Percentiles rank a stretch among this genome's conserved stretches.
These are phyloP conservation scores for Trichacis sp. DNA, from an alignment of 2,888 invertebrate genomes.

Conservation along the genomic window DNA sequence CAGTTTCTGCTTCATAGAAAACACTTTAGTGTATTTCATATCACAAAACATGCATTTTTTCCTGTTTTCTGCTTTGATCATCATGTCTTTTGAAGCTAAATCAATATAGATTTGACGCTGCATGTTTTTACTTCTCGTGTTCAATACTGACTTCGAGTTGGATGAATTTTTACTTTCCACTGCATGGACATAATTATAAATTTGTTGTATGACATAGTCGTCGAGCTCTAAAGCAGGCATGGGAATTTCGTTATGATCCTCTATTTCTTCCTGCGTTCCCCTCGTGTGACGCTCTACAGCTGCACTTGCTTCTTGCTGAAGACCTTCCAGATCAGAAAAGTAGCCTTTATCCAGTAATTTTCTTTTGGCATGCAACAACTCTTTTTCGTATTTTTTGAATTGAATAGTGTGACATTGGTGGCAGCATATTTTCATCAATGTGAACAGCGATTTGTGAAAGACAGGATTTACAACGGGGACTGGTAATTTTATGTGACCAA, in stretches of 20 bases:
- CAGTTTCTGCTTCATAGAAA: not conserved
- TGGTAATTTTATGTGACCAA: slow-evolving; percentile 93
- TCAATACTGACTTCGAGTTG: slow-evolving; percentile 49
- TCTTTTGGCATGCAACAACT: slow-evolving; percentile 77
- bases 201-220: slow-evolving; percentile 68
- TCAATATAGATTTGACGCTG: slow-evolving; percentile 70
- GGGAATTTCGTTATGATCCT: slow-evolving; percentile 25
- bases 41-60: not conserved
- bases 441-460: slow-evolving; percentile 81
- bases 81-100: slow-evolving; percentile 67
- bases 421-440: slow-evolving; percentile 78
- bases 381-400: slow-evolving; percentile 73
- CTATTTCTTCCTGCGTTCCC: slow-evolving; percentile 54
- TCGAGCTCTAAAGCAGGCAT: slow-evolving; percentile 21
- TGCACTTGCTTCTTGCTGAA: slow-evolving; percentile 69
- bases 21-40: not conserved
- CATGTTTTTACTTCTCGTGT: slow-evolving; percentile 70
- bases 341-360: slow-evolving; percentile 81
- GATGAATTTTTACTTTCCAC: slow-evolving; percentile 46
- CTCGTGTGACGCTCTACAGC: slow-evolving; percentile 40
- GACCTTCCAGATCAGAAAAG: slow-evolving; percentile 79
- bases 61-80: not conserved
- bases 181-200: slow-evolving; percentile 68
- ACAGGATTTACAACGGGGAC: slow-evolving; percentile 92
- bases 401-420: slow-evolving; percentile 79